Evolutionary conservation across 2,888 invertebrate species (phyloP), one percentile per base, ranked within the genome.

Genomic region (Hoplodrina blanda): DNA sequence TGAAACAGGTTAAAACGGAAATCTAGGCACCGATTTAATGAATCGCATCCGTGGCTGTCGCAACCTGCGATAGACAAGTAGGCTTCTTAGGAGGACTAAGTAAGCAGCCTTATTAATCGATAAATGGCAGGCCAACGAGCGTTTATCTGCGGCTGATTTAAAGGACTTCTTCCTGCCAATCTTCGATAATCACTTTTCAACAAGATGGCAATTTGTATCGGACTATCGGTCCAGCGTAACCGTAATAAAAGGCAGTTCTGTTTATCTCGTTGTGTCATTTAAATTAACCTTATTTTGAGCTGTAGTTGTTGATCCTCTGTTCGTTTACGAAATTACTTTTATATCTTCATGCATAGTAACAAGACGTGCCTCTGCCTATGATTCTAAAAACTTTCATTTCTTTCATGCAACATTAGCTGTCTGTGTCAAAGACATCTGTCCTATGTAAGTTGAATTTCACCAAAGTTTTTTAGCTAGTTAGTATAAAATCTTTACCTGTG

Each of bases 1-100:
- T 88, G 76, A 83, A 88, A 93, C 94, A 85, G 91, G 95, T 94
- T 94, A 89, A 91, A 92, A 91, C 94, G 95, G 94, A 95, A 93
- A 94, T 90, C 91, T 91, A 91, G 89, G 89, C 90, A 89, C 86
- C 85, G 90, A 89, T 91, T 94, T 93, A 94, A 95, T 95, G 88
- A 93, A 94, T 92, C 86, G 88, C 91, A 93, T 94, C 94, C 94
- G 91, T 86, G 88, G 86, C 85, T 90, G 92, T 90, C 89, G 88
- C 87, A 87, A 86, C 73, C 54, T 70, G 73, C 85, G 85, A 89
- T 86, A 79, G 89, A 85, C 88, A 86, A 81, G 85, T 82, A 85
- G 80, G 75, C 82, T 83, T 77, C 84, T 84, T 79, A 81, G 74
- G 77, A 77, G 66, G 75, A 71, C 60, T 79, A 72, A 84, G 77